Base-by-base conservation (phyloP, 1,140 invertebrate genomes). In the Diorhabda carinulata region DNA sequence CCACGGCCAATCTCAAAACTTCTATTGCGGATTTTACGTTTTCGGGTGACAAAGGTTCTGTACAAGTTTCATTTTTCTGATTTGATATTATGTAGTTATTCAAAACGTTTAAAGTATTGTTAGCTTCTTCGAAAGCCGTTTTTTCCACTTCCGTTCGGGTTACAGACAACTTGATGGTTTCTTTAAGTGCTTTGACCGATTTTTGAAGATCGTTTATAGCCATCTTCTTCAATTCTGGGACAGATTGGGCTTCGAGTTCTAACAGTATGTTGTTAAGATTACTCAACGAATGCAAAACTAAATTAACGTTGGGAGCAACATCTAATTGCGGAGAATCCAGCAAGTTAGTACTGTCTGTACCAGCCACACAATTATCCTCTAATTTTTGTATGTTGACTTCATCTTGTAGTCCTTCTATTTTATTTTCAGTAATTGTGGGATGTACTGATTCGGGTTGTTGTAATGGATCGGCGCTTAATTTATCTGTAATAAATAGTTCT, bases 171-270 rank as follows among this genome's bases (percentile, higher is more conserved):
- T 60, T 60, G 9, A 64, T 64, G 42, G 6, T 64, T 56, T 57
- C 40, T 56, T 52, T 8, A 8, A 56, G 74, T 56, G 78, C 69
- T 57, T 81, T 80, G 43, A 86, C 75, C 47, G 82, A 84, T 78
- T 84, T 83, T 9, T 84, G 81, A 78, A 86, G 82, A 76, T 84
- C 84, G 74, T 81, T 81, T 7, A 86, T 73, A 9, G 82, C 79
- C 72, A 83, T 80, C 43, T 71, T 74, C 68, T 65, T 69, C 25
- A 66, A 44, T 2, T 70, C 62, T 57, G 71, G 70, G 61, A 60
- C 61, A 59, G 5, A 76, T 62, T 66, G 78, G 72, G 10, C 76
- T 76, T 58, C 78, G 73, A 76, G 81, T 71, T 40, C 79, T 67
- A 67, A 78, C 76, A 72, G 81, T 75, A 9, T 57, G 47, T 57